Percentiles rank a stretch among this genome's conserved stretches.
Conservation (phyloP, 2,113 vertebrate genomes). For the Eptesicus fuscus region DNA sequence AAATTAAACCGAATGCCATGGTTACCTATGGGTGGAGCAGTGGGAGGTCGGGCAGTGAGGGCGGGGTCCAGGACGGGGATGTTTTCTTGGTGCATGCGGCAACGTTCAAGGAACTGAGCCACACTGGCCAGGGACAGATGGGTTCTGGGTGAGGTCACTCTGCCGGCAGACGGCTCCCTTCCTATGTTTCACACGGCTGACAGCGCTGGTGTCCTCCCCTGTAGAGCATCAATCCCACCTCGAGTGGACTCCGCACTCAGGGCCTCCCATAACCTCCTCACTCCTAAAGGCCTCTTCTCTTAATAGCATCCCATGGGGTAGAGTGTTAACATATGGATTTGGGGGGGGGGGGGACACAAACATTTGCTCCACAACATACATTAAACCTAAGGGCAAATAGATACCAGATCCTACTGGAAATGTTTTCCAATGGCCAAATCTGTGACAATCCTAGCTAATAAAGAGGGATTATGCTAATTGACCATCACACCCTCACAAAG, state of each 20-base stretch:
- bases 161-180: accelerated
- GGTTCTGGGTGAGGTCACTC: neutral
- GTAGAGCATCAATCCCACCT: neutral
- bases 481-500: too few relatives aligned
- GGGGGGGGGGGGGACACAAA: neutral
- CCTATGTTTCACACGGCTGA: accelerated
- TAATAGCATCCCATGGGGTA: accelerated
- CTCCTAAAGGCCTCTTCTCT: too few relatives aligned
- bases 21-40: neutral
- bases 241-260: neutral
- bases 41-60: neutral
- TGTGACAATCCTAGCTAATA: neutral
- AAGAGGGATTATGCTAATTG: too few relatives aligned
- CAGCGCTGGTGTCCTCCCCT: neutral
- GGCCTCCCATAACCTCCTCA: too few relatives aligned
- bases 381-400: neutral
- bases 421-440: neutral
- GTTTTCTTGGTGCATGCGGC: too few relatives aligned
- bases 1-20: neutral
- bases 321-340: neutral
- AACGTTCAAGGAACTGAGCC: too few relatives aligned
- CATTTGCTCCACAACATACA: neutral
- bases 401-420: neutral
- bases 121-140: too few relatives aligned
- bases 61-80: accelerated